Evolutionary conservation across 2,888 invertebrate genomes (phyloP), one percentile per base, ranked within the genome.

Genomic region (Netelia fuscicornis): DNA sequence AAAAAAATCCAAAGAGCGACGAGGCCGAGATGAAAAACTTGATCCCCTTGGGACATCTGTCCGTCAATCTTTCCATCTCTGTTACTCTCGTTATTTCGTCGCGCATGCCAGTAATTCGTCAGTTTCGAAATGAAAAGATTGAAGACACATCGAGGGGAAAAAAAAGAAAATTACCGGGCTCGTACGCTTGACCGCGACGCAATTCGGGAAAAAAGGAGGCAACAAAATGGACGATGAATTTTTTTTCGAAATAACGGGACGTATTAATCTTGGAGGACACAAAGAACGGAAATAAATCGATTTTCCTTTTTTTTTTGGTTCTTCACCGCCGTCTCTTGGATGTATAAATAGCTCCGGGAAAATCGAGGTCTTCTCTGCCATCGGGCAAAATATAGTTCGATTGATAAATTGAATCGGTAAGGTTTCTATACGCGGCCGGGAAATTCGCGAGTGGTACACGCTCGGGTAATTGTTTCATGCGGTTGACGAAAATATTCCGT

Each of bases 31-130:
- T 17, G 64, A 72, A 72, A 72, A 77, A 48, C 17, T 81, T 30
- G 44, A 67, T 48, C 67, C 72, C 71, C 60, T 60, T 77, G 83
- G 86, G 85, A 87, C 87, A 89, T 88, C 87, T 88, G 88, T 87
- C 86, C 76, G 83, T 88, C 88, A 86, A 84, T 85, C 67, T 83
- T 60, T 5, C 11, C 20, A 25, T 58, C 56, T 25, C 58, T 5
- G 30, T 30, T 30, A 30, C 30, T 30, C 30, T 30, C 30, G 30
- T 30, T 30, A 30, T 30, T 30, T 30, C 30, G 30, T 30, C 30
- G 30, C 25, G 25, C 25, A 25, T 25, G 25, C 56, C 20, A 13
- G 17, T 56, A 56, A 56, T n/a, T 56, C 52, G 52, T 52, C 52
- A n/a, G 13, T 52, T 52, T 52, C n/a, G 52, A 52, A 52, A 52